A percentile compares a stretch with the other conserved stretches of the same genome.
phyloP scores from a whole-genome alignment of 2,113 vertebrate species.

The Chinchilla lanigera region DNA sequence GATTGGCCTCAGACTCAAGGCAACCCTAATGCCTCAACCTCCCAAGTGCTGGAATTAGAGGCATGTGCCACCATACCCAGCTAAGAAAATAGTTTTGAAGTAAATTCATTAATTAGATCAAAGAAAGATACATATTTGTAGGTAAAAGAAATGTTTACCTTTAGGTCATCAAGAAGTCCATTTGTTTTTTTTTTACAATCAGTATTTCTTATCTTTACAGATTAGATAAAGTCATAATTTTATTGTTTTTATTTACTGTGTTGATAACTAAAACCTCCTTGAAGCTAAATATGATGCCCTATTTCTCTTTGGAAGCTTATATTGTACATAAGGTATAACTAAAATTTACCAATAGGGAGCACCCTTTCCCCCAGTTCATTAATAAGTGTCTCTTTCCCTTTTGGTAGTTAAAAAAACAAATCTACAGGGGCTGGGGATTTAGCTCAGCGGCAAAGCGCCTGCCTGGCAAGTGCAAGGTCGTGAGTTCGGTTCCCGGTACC shows the following conservation, averaged over 20 bases:
- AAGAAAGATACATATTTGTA: not conserved
- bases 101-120: not conserved
- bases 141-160: not conserved
- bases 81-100: not conserved
- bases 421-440: too few relatives aligned
- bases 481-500: too few relatives aligned
- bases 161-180: not conserved
- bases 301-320: not conserved
- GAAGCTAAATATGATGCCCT: not conserved
- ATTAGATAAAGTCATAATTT: not conserved
- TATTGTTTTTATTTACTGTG: not conserved
- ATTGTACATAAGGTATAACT: fast-evolving
- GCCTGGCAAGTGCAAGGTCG: too few relatives aligned
- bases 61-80: not conserved
- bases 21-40: not conserved
- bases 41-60: not conserved
- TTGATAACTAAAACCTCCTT: not conserved
- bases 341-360: not conserved
- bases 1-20: not conserved
- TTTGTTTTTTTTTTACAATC: not conserved
- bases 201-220: not conserved
- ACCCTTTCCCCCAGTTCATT: not conserved
- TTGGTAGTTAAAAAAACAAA: not conserved
- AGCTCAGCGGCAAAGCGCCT: too few relatives aligned
- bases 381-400: not conserved